Conservation (phyloP, 1,140 invertebrate species). For the Bombus waltoni region DNA sequence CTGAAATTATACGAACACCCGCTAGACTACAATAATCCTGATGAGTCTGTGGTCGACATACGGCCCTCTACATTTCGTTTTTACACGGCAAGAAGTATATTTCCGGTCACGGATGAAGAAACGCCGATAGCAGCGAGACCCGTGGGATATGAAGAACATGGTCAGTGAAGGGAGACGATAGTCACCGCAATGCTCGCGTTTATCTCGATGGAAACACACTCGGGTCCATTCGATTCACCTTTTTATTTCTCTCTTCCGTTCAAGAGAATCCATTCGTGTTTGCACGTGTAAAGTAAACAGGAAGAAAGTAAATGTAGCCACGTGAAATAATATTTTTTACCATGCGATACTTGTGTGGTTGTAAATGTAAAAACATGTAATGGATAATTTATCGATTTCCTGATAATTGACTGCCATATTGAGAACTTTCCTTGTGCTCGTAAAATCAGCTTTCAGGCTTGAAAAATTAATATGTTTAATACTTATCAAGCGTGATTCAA, state of each 20-base stretch:
- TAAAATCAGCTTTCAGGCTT: not conserved
- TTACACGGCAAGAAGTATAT: conserved; percentile 35
- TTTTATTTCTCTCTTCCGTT: not conserved
- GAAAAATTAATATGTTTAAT: not conserved
- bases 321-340: not conserved
- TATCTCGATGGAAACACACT: conserved; percentile 55
- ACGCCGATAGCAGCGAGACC: conserved; percentile 48
- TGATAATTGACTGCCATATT: not conserved
- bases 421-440: too few species aligned
- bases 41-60: conserved; percentile 38
- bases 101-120: conserved; percentile 60
- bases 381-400: not conserved
- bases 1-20: conserved; percentile 35
- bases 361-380: not conserved
- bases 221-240: not conserved
- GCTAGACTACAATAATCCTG: conserved; percentile 4
- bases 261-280: conserved; percentile 3
- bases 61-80: not conserved
- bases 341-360: not conserved
- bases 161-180: conserved; percentile 52
- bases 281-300: conserved; percentile 34
- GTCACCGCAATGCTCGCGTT: conserved; percentile 54
- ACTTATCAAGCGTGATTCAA: not conserved
- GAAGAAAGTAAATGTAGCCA: not conserved
- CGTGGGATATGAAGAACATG: conserved; percentile 53